phyloP scores from a whole-genome alignment of 1,140 invertebrate genomes.

The Bombus vancouverensis region DNA sequence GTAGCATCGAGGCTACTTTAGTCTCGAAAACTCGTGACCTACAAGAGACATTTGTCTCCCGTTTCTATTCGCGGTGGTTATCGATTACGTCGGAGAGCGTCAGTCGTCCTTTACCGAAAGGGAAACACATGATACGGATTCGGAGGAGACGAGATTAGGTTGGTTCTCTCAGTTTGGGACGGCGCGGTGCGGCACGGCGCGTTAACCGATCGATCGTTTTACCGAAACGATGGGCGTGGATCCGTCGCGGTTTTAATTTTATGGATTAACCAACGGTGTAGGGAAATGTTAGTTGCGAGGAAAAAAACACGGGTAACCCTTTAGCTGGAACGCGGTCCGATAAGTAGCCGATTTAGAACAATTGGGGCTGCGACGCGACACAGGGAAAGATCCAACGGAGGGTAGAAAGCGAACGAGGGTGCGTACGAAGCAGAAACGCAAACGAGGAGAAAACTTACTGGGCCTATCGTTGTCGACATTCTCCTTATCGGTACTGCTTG shows the following conservation, averaged over 20 bases:
- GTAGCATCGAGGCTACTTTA: not conserved
- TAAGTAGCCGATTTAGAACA: not conserved
- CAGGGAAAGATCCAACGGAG: not conserved
- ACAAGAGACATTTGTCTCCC: slow-evolving; percentile 7
- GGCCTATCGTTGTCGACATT: slow-evolving; percentile 85
- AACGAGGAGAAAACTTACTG: slow-evolving; percentile 81
- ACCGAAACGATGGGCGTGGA: slow-evolving; percentile 4
- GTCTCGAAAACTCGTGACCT: slow-evolving; percentile 41
- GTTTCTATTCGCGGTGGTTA: slow-evolving; percentile 29
- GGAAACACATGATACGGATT: not conserved
- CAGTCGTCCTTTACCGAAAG: not conserved
- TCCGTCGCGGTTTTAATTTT: not conserved
- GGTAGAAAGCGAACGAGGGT: not conserved
- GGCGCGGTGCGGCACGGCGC: no score
- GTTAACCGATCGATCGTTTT: slow-evolving; percentile 7
- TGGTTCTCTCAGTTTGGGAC: not conserved
- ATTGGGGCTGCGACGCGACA: not conserved
- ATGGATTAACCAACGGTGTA: not conserved
- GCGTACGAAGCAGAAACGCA: not conserved
- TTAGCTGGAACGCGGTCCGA: not conserved
- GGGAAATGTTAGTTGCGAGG: not conserved
- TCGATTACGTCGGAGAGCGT: slow-evolving; percentile 10
- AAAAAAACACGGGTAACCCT: not conserved
- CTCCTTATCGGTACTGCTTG: slow-evolving; percentile 73
- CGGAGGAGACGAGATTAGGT: slow-evolving; percentile 10